Percentiles rank a stretch among this genome's conserved stretches.
Evolutionary conservation across 2,113 vertebrate species (phyloP).

Genomic region (Copsychus sechellarum): DNA sequence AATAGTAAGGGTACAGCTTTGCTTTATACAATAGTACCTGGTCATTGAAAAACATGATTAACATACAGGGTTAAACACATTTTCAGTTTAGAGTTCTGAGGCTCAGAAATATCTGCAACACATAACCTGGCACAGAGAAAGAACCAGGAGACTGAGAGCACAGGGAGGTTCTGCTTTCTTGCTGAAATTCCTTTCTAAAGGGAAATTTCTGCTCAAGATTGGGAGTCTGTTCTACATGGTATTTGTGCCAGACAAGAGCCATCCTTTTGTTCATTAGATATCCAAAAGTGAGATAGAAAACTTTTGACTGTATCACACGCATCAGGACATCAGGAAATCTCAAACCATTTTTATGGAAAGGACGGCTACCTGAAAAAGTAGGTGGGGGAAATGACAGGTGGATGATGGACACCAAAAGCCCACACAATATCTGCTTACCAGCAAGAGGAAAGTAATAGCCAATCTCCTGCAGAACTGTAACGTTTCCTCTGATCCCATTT

Average conservation of each 20-base stretch:
- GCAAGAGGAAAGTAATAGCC: not conserved
- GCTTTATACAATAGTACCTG: not conserved
- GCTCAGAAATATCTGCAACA: not conserved
- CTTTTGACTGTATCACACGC: not conserved
- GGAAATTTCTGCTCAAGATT: not conserved
- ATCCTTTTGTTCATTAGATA: not conserved
- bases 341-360: not conserved
- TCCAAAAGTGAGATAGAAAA: not conserved
- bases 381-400: not conserved
- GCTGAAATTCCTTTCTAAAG: not conserved
- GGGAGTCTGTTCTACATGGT: not conserved
- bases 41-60: not conserved
- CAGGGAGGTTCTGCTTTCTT: not conserved
- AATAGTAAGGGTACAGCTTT: not conserved
- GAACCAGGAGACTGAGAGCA: not conserved
- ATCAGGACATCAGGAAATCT: not conserved
- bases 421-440: not conserved
- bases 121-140: not conserved
- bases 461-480: not conserved
- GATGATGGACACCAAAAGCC: not conserved
- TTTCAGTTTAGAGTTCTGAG: not conserved
- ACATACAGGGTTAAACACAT: not conserved
- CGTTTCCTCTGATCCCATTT: not conserved
- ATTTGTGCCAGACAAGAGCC: not conserved
- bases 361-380: not conserved